Evolutionary conservation across 1,140 invertebrate genomes (phyloP), one percentile per base, ranked within the genome.

Genomic region (Micrasema minimum): DNA sequence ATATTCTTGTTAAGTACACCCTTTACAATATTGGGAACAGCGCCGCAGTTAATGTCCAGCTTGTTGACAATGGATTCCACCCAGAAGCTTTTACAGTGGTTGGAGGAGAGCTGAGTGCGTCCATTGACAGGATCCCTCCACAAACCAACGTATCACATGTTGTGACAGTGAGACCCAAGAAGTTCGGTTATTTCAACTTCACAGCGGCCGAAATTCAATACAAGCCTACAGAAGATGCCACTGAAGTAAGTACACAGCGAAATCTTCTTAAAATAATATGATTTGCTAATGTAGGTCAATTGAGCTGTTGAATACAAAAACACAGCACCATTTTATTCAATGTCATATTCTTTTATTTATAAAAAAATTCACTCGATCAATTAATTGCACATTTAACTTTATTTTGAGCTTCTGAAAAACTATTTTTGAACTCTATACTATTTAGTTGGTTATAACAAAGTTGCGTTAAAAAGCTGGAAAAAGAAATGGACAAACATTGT

Each of bases 101-200:
- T 35, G 92, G 92, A 76, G 96, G 96, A 69, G 91, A 95, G 81
- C 83, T 95, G 35, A 88, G 90, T 55, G 92, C 94, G 0, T 88
- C 88, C 72, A 92, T 98, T 78, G 92, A 96, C 72, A 87, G 96
- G 78, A 94, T 99, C 79, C 90, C 95, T 45, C 95, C 96, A 45
- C 91, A 93, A 75, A 92, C 92, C 1, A 99, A 99, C 84, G 92
- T 97, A 0, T 92, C 95, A 23, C 97, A 99, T 82, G 93, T 95
- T 9, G 92, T 98, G 55, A 92, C 99, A 31, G 90, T 99, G 0
- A 85, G 92, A 74, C 97, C 98, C 12, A 91, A 91, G 71, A 92
- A 91, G 79, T 95, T 88, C 78, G 97, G 97, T 10, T 95, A 96
- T 78, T 99, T 97, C 86, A 99, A 99, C 80, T 99, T 99, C 80